Conservation (phyloP, 2,888 invertebrate species). For the Criorhina ranunculi region DNA sequence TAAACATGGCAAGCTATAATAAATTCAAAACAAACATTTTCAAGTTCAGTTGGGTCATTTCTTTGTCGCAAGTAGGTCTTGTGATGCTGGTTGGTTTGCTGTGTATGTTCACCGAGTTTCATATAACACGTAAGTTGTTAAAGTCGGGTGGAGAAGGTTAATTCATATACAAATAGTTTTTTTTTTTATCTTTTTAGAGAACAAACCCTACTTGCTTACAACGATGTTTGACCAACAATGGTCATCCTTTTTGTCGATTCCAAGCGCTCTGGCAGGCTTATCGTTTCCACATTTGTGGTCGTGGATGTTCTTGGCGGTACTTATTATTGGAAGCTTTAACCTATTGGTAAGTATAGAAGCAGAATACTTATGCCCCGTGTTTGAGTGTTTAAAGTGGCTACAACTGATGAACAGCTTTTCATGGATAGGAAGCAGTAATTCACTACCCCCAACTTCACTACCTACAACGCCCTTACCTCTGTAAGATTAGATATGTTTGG, state of each 20-base stretch:
- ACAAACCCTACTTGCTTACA: not conserved
- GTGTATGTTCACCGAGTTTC: slow-evolving; percentile 89
- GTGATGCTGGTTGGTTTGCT: slow-evolving; percentile 86
- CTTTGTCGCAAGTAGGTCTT: slow-evolving; percentile 79
- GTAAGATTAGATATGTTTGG: too few species aligned
- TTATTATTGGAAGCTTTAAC: slow-evolving; percentile 47
- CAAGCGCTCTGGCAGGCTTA: slow-evolving; percentile 26
- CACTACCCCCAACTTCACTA: too few species aligned
- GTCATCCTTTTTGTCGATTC: slow-evolving; percentile 41
- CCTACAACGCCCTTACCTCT: too few species aligned
- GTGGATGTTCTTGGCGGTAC: slow-evolving; percentile 39
- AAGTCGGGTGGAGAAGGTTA: too few species aligned
- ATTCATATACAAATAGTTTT: not conserved
- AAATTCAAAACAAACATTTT: slow-evolving; percentile 89
- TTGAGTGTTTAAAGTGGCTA: not conserved
- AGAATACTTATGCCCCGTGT: not conserved
- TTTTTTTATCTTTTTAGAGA: slow-evolving; percentile 9
- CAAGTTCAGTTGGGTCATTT: slow-evolving; percentile 81
- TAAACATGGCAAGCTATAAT: slow-evolving; percentile 76
- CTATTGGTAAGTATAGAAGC: slow-evolving; percentile 42
- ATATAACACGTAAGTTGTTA: slow-evolving; percentile 82
- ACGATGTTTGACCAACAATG: slow-evolving; percentile 18
- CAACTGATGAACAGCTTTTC: too few species aligned
- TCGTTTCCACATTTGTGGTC: slow-evolving; percentile 52
- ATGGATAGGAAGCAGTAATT: too few species aligned